Evolutionary conservation across 1,140 invertebrate genomes (phyloP), one percentile per base, ranked within the genome.

Genomic region (Calephelis virginiensis): DNA sequence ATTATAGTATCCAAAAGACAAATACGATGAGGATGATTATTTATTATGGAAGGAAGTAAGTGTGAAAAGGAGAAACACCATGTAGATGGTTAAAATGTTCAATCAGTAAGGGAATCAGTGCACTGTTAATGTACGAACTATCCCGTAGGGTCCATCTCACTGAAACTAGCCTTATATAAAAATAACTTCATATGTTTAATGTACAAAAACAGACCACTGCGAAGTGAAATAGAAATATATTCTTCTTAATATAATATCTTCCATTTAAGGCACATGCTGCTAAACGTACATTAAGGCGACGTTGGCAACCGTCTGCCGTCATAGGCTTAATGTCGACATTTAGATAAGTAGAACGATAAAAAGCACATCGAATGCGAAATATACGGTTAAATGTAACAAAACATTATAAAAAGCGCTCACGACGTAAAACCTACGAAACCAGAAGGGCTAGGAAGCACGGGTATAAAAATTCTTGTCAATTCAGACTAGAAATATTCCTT

Each of bases 51-150:
- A 14, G n/a, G 13, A 11, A 14, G 13, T 5, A 9, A 14, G 47
- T n/a, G 47, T 8, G 14, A 50, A 50, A 9, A 50, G 13, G 13
- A 17, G 7, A 9, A 14, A 8, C 8, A 10, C 49, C 49, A 50
- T 50, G 49, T 50, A 14, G 49, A 50, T 50, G 49, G 14, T 50
- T 43, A 43, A 43, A 43, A 17, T 50, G 17, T 50, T 50, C 14
- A 50, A 14, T 17, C 49, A 50, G 13, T 50, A 50, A 50, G 49
- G 14, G 66, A 61, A n/a, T 43, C 47, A 47, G 65, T 61, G 40
- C 66, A n/a, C 56, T 67, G 66, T 62, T 53, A 8, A n/a, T 64
- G 66, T 71, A 67, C 69, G 67, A 71, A 67, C 63, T 50, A 50
- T 50, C 14, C 49, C 49, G 14, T 13, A 14, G 13, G 8, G 13